These are phyloP conservation scores for Globia sparganii DNA, from an alignment of 2,888 invertebrate species.

Conservation along the genomic window DNA sequence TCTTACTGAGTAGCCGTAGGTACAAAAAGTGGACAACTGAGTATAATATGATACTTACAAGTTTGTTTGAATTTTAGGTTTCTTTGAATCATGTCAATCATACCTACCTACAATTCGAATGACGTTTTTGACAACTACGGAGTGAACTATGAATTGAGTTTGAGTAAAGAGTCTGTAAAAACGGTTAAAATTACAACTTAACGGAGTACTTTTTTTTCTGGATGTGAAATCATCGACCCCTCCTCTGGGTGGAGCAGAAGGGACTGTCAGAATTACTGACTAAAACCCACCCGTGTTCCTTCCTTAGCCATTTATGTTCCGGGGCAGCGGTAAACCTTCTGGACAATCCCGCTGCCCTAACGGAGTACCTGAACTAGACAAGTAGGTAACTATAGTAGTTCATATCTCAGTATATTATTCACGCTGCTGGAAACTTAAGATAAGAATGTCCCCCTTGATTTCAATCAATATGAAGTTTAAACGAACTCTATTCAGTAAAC, in stretches of 20 bases:
- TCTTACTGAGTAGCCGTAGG: background rate
- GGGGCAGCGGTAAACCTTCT: no score
- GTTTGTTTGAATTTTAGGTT: background rate
- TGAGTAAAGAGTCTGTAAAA: background rate
- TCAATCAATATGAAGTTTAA: constrained; percentile 21
- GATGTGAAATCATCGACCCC: no score
- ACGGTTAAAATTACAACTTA: no score
- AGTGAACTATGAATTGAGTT: background rate
- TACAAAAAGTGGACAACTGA: background rate
- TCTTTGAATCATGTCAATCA: background rate
- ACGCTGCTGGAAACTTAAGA: background rate
- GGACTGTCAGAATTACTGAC: no score
- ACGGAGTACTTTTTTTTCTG: no score
- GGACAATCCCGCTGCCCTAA: no score
- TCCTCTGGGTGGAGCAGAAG: no score
- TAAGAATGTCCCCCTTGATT: background rate
- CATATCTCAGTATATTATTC: background rate
- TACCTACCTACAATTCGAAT: background rate
- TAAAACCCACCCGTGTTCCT: no score
- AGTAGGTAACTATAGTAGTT: background rate
- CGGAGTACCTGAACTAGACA: background rate
- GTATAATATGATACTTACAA: background rate
- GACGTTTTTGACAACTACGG: background rate
- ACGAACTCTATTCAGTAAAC: constrained; percentile 12
- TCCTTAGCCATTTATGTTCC: no score